Base-by-base conservation (phyloP, 2,888 invertebrate genomes). In the Capitulum mitella region DNA sequence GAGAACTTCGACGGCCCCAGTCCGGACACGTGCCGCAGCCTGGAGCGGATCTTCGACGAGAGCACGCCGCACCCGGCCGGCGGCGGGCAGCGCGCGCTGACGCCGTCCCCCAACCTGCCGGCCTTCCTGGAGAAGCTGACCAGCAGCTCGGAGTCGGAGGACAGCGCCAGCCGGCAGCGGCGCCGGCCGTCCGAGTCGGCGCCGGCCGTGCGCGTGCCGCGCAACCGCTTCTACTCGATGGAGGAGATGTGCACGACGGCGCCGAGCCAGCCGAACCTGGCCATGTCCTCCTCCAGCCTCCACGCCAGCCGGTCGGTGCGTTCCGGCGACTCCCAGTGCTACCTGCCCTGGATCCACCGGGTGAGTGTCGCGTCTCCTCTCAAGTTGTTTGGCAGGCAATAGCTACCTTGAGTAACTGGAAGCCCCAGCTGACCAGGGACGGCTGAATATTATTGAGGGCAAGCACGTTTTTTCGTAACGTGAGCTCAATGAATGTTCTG, bases 81-180 rank as follows among this genome's bases (percentile, higher is more conserved):
- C 34, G 70, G 70, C 40, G 29, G 22, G 26, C 70, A 70, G 70
- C 70, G 70, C 22, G 8, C 70, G 3, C 26, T 26, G 8, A 70
- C 70, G 70, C 70, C 70, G 26, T 70, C 70, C 1, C 70, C 70
- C 19, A 70, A 70, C 70, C 70, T 70, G 37, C 40, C 70, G 10
- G 70, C 70, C 37, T 70, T 70, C 70, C 40, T 70, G 70, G 70
- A 70, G 70, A 70, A 70, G 70, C 70, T 70, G 70, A 70, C 70
- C 8, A 70, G 70, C 40, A 70, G 70, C 40, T 70, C 70, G 6
- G 70, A 70, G 40, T 70, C 70, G 40, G 70, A 70, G 10, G 70
- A 70, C 70, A 70, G 40, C 40, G 70, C 70, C 70, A 70, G 40
- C 14, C 70, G 70, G 29, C 37, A 26, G 29, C 40, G 37, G 12